These are phyloP conservation scores for Crematogaster levior DNA, from an alignment of 2,888 invertebrate genomes.

Conservation along the genomic window DNA sequence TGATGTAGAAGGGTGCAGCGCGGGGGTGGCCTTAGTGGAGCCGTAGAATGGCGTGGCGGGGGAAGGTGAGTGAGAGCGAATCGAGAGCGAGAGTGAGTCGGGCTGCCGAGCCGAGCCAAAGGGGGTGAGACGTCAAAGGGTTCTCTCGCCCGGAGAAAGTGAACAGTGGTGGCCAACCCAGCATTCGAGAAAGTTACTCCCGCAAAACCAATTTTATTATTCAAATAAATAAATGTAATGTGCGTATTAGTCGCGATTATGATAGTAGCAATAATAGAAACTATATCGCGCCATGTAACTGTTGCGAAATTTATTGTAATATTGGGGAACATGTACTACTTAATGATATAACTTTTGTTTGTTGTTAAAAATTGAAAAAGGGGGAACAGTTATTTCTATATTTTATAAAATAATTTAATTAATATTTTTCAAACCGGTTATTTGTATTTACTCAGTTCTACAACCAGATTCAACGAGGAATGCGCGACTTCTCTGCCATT, in stretches of 20 bases:
- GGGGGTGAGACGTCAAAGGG: conserved; percentile 84
- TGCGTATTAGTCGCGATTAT: background rate
- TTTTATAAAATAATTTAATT: conserved; percentile 5
- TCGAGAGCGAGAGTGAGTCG: conserved; percentile 84
- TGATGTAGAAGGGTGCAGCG: conserved; percentile 67
- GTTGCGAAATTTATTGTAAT: background rate
- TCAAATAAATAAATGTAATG: background rate
- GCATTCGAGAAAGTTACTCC: background rate
- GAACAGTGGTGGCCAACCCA: conserved; percentile 83
- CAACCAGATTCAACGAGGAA: background rate
- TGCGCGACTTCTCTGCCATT: background rate
- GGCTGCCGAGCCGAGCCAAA: conserved; percentile 76
- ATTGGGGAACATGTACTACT: background rate
- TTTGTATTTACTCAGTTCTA: background rate
- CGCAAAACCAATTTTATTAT: background rate
- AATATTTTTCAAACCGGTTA: conserved; percentile 5
- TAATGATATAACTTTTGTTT: background rate
- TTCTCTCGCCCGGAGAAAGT: conserved; percentile 83
- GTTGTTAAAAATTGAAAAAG: background rate
- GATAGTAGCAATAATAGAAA: background rate
- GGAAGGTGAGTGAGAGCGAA: conserved; percentile 79
- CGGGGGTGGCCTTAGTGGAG: conserved; percentile 58
- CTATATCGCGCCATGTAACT: background rate
- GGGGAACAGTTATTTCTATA: background rate
- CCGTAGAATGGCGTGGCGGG: conserved; percentile 59